Base-by-base conservation (phyloP, 2,888 invertebrate genomes). In the Ommatoiulus sabulosus region DNA sequence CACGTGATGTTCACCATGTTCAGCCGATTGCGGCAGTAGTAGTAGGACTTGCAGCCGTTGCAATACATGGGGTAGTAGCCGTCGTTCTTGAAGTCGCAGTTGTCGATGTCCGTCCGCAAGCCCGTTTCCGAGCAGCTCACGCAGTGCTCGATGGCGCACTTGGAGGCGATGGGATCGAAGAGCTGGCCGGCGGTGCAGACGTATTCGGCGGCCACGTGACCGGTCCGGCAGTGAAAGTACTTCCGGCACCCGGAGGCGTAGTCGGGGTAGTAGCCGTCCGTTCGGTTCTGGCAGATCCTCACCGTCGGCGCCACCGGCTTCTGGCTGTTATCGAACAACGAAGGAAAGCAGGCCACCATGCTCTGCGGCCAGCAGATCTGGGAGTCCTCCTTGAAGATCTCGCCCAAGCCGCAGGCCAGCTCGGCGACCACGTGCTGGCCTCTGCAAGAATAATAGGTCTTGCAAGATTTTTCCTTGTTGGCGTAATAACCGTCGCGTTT, bases 161-260 rank as follows among this genome's bases (percentile, higher is more conserved):
- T 86, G 8, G 20, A 7, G 24, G 86, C 8, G 20, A 43, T 43
- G 6, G 48, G 46, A 91, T 94, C 93, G 91, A 94, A 94, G 85
- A 94, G 93, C 52, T 93, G 92, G 10, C 93, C 93, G 12, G 46
- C 92, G 0, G 94, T 92, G 90, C 95, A 95, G 72, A 94, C 93
- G 91, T 94, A 94, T 43, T 94, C 93, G 87, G 91, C 91, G n/a
- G 91, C 87, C 91, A 94, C 94, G 90, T 93, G 93, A 1, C 94
- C 94, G 89, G 92, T 92, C 35, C 93, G 92, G 92, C 95, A 95
- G 90, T 93, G 94, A 92, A 94, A 94, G 92, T 94, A 95, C 15
- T 94, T 94, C 86, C 94, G 93, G 91, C 95, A 95, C 2, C 94
- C 94, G 0, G 93, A 93, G 90, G 93, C 93, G 86, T 94, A 92